A percentile compares a stretch with the other conserved stretches of the same genome.
Conservation (phyloP, 2,797 vertebrate genomes). For the Hippocampus kuda region DNA sequence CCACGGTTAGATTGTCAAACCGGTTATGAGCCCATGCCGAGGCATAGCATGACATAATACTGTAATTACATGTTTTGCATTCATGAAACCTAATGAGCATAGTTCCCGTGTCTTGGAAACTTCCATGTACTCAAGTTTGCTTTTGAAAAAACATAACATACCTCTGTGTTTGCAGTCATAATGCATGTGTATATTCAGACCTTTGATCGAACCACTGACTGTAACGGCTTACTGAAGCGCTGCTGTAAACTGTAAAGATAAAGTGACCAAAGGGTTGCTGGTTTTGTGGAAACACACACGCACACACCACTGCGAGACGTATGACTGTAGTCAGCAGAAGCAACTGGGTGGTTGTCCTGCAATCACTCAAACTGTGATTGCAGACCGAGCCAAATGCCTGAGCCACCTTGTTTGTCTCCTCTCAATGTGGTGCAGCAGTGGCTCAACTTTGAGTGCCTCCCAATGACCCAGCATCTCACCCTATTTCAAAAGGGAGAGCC, state of each 20-base stretch:
- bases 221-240: not conserved
- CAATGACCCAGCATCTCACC: too few relatives aligned
- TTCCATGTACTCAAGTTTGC: not conserved
- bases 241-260: not conserved
- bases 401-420: too few relatives aligned
- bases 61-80: not conserved
- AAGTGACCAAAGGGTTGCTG: not conserved
- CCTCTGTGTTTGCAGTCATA: too few relatives aligned
- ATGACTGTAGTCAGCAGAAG: not conserved
- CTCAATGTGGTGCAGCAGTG: too few relatives aligned
- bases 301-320: not conserved
- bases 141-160: too few relatives aligned
- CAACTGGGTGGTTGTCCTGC: not conserved
- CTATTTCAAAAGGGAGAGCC: too few relatives aligned
- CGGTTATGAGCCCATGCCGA: too few relatives aligned
- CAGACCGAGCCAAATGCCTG: too few relatives aligned
- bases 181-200: not conserved
- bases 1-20: too few relatives aligned
- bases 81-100: not conserved
- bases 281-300: not conserved
- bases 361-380: not conserved
- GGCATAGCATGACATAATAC: not conserved
- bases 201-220: not conserved
- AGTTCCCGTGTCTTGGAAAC: not conserved
- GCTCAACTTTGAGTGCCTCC: too few relatives aligned